Evolutionary conservation across 2,888 invertebrate species (phyloP).

Genomic region (Drosophila nigritarsus): DNA sequence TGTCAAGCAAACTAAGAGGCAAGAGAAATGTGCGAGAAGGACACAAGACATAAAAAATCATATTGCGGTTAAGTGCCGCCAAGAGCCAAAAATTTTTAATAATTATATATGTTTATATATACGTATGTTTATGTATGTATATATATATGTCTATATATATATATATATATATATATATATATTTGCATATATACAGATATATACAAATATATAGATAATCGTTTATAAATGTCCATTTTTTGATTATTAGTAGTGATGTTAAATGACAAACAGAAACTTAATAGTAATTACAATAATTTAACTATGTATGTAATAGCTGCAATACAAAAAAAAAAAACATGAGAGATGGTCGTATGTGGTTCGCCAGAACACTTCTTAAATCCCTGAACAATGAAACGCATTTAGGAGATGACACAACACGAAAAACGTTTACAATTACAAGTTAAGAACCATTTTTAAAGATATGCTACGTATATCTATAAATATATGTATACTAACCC

Average conservation of each 20-base stretch:
- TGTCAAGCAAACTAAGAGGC: constrained; percentile 32
- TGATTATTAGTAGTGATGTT: constrained; percentile 83
- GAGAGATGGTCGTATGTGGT: constrained; percentile 35
- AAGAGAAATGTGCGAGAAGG: constrained; percentile 19
- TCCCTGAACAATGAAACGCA: constrained; percentile 51
- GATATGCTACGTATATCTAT: constrained; percentile 69
- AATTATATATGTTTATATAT: constrained; percentile 62
- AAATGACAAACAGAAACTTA: constrained; percentile 63
- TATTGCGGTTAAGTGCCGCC: constrained; percentile 32
- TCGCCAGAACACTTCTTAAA: constrained; percentile 26
- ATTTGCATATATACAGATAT: constrained; percentile 12
- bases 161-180: constrained; percentile 52
- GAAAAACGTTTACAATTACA: constrained; percentile 69
- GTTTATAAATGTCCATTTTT: constrained; percentile 85
- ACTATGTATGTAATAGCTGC: constrained; percentile 68
- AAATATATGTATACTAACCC: constrained; percentile 81
- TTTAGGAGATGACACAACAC: constrained; percentile 49
- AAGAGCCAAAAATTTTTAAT: constrained; percentile 60
- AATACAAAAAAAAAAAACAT: constrained; percentile 18
- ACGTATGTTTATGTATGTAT: constrained; percentile 55
- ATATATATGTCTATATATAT: constrained; percentile 57
- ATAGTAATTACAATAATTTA: constrained; percentile 67
- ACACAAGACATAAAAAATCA: constrained; percentile 19
- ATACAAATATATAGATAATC: constrained; percentile 62
- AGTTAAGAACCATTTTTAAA: constrained; percentile 72